Base-by-base conservation (phyloP, 1,140 invertebrate genomes). In the Cydia fagiglandana region DNA sequence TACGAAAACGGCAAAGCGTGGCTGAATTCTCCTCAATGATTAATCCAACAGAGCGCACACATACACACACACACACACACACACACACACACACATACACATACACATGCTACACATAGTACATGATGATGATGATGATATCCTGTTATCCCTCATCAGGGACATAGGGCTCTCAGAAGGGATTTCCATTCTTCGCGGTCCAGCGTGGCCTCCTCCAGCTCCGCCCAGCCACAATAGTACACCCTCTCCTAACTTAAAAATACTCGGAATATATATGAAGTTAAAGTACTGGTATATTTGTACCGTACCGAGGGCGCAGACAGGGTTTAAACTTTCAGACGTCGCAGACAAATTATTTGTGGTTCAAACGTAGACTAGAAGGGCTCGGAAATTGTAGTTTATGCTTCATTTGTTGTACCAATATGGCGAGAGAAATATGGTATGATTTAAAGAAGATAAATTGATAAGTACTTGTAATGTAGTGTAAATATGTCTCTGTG, bases 301-400 rank as follows among this genome's bases (percentile, higher is more conserved):
- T 61, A 61, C 56, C 56, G 56, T 61, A 24, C 73, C 75, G 78
- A 76, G 81, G 82, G 79, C 76, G 83, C 68, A 83, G 84, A 85
- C 83, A 81, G 85, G 82, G 84, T 84, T 80, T 86, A 86, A 90
- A 88, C 79, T 88, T 88, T 88, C 83, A 88, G 84, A 80, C 84
- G 79, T 50, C 73, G 78, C 76, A 84, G 34, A 70, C 66, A 70
- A 70, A 70, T 70, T 70, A 41, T 70, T 70, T 70, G 66, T 20
- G 66, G 66, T 70, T 34, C 66, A 70, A 38, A 38, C 34, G 64
- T 68, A 70, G 34, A 34, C 30, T 12, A 6, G 4, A 17, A 28
- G 24, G 64, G 34, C 34, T 70, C 38, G 56, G 56, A 61, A 17
- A 61, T 61, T 24, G 56, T 61, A 61, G 17, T 61, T 53, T 17